Percentiles rank a stretch among this genome's conserved stretches.
phyloP scores from a whole-genome alignment of 2,797 vertebrate genomes.

The Synaphobranchus kaupii region DNA sequence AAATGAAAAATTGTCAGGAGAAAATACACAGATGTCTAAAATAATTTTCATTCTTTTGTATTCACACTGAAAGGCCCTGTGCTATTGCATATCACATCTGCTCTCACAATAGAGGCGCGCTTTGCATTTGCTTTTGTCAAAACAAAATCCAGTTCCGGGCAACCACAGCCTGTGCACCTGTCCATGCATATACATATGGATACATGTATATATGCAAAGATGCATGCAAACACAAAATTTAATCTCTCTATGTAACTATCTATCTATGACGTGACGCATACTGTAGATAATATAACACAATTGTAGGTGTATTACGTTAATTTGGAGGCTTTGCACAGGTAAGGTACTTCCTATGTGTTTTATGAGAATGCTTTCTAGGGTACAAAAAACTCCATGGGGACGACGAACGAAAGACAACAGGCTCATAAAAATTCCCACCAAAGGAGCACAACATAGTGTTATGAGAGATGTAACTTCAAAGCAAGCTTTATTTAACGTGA shows the following conservation, averaged over 20 bases:
- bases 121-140: background rate
- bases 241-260: background rate
- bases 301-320: background rate
- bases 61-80: background rate
- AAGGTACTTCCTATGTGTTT: background rate
- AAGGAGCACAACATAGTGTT: background rate
- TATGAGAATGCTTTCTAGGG: too few species aligned
- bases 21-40: background rate
- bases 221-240: background rate
- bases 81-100: background rate
- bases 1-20: background rate
- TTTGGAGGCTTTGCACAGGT: background rate
- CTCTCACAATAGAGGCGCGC: background rate
- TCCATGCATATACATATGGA: background rate
- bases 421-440: background rate
- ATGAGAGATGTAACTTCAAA: background rate
- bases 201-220: background rate
- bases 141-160: background rate
- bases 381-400: background rate
- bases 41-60: background rate
- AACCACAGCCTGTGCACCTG: background rate
- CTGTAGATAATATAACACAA: background rate
- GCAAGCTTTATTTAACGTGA: background rate
- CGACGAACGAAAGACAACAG: background rate
- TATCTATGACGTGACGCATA: background rate